Conservation (phyloP, 2,797 vertebrate genomes). For the Cephalopachus bancanus region DNA sequence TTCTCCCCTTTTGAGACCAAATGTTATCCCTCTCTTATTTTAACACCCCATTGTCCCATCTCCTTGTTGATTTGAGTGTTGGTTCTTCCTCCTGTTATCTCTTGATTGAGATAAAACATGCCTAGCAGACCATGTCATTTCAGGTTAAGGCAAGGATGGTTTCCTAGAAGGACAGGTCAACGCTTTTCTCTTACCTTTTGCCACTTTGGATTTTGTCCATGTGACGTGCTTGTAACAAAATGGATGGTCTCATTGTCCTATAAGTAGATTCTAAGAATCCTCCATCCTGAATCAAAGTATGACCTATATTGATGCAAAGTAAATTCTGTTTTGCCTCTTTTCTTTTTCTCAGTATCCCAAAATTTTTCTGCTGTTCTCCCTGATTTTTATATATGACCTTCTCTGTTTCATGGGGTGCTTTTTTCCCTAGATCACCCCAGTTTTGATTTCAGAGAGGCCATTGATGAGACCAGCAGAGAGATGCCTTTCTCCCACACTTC, state of each 20-base stretch:
- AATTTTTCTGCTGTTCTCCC: neutral
- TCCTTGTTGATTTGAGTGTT: neutral
- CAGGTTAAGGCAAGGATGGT: neutral
- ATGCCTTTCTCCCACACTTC: neutral
- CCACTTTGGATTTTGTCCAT: slow-evolving; percentile 20
- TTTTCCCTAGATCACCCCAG: neutral
- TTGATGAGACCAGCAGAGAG: neutral
- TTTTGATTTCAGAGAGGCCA: neutral
- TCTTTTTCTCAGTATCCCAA: neutral
- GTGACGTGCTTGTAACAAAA: neutral
- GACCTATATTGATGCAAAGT: neutral
- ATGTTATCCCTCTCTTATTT: neutral
- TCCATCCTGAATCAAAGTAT: neutral
- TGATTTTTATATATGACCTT: neutral
- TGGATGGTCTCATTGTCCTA: neutral
- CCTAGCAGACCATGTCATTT: neutral
- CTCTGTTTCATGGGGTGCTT: neutral
- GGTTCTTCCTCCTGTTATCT: neutral
- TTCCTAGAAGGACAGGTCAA: neutral
- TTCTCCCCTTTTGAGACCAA: neutral
- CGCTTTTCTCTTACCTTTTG: slow-evolving; percentile 36
- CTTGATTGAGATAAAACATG: neutral
- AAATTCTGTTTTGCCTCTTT: neutral
- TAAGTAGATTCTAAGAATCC: neutral
- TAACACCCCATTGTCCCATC: neutral